Evolutionary conservation across 1,140 invertebrate species (phyloP).

Genomic region (Ditylenchus dipsaci): DNA sequence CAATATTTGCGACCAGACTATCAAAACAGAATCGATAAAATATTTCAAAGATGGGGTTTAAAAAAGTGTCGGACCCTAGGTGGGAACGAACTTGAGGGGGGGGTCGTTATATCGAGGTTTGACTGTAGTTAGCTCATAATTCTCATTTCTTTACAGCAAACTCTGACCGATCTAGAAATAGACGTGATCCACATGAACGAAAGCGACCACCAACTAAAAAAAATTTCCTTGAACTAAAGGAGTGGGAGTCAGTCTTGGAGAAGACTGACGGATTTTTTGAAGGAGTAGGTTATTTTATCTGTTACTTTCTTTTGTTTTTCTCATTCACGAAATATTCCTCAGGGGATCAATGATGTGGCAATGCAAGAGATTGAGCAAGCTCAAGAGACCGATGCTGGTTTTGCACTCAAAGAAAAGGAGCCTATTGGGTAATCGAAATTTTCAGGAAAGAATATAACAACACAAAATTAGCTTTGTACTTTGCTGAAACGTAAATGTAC

Average conservation of each 20-base stretch:
- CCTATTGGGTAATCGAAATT: conserved; percentile 41
- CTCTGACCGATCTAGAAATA: conserved; percentile 51
- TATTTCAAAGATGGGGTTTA: no score
- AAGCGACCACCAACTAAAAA: conserved; percentile 52
- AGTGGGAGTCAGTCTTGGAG: conserved; percentile 57
- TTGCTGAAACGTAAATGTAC: not conserved
- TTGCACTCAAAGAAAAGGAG: conserved; percentile 40
- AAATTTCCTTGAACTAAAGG: conserved; percentile 56
- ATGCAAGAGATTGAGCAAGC: conserved; percentile 47
- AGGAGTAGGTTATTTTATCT: conserved; percentile 30
- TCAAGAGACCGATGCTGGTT: conserved; percentile 41
- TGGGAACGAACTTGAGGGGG: no score
- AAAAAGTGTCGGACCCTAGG: no score
- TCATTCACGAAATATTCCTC: conserved; percentile 1
- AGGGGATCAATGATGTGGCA: conserved; percentile 55
- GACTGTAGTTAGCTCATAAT: no score
- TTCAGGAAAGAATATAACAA: no score
- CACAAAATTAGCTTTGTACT: no score
- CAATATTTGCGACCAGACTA: no score
- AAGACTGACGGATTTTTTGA: conserved; percentile 58
- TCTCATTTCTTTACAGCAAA: conserved; percentile 41
- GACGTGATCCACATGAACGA: conserved; percentile 59
- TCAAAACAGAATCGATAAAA: no score
- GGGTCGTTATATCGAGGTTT: no score
- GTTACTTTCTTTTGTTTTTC: conserved; percentile 7